Conservation (phyloP, 2,113 vertebrate species). For the Clarias macrocephalus region DNA sequence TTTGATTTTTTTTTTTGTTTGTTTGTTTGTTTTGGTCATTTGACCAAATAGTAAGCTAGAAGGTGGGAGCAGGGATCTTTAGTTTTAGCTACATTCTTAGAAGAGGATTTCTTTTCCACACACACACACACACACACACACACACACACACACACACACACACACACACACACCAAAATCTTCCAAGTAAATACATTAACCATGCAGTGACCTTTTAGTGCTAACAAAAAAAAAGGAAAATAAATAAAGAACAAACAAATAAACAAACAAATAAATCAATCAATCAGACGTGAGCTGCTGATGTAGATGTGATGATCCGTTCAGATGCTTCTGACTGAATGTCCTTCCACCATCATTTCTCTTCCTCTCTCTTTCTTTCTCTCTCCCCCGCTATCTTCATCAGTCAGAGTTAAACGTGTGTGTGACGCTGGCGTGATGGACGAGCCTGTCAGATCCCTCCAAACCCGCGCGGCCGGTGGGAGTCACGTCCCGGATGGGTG, state of each 20-base stretch:
- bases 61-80: no score
- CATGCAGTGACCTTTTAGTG: background rate
- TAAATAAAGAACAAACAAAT: background rate
- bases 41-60: no score
- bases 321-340: background rate
- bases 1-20: no score
- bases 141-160: no score
- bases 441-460: constrained; percentile 45
- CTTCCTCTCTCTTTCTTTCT: constrained; percentile 15
- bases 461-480: constrained; percentile 37
- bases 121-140: no score
- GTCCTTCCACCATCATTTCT: background rate
- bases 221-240: background rate
- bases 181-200: background rate
- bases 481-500: constrained; percentile 32
- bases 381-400: constrained; percentile 27
- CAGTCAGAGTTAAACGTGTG: constrained; percentile 41
- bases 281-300: background rate
- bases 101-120: background rate
- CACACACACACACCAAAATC: no score
- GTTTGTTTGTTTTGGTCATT: no score
- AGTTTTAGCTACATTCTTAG: background rate
- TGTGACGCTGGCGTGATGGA: constrained; percentile 46
- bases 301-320: background rate
- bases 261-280: no score